Evolutionary conservation across 37 sponge, comb jelly and placozoan species (phyloP), one percentile per base, ranked within the genome.

Genomic region (Diacarnus erythraeanus): DNA sequence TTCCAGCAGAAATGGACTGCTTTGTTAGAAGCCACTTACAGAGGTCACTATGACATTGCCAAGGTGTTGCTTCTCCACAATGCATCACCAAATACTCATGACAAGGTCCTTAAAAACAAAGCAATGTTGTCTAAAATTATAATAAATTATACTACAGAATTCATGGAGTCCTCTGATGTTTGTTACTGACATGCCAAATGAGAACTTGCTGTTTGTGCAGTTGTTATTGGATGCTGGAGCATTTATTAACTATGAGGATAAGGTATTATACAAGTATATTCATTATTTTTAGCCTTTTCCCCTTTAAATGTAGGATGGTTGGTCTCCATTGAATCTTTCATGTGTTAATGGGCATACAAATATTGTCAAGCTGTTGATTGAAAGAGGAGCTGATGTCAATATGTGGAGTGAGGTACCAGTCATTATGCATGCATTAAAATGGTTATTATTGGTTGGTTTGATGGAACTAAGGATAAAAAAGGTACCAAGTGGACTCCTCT

Each of bases 331-430:
- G 33, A 65, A 30, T 34, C 34, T 31, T 34, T 31, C 66, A 34
- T 18, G 33, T 65, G 35, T 34, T 30, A 35, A 25, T 65, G 66
- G 66, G 35, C 31, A 3, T 35, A 26, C 33, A 2, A 35, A 65
- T 65, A 31, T 65, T 26, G 66, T 65, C 2, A 65, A 65, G 34
- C 17, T 65, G 10, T 65, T 65, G 9, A 20, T 65, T 65, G 66
- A 65, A 31, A 26, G 31, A 31, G 66, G 31, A 5, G 35, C 34
- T 65, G 66, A 65, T 18, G 27, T 65, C 10, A 30, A 65, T 35
- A 31, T 30, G 33, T 47, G 6, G 12, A 47, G 51, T 47, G 51
- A 47, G 51, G 51, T 47, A 47, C 6, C 10, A 15, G 12, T 47
- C 10, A 15, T 47, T 6, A 15, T 47, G 51, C 12, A 15, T 6